A percentile compares a stretch with the other conserved stretches of the same genome.
Evolutionary conservation across 2,888 invertebrate species (phyloP).

Genomic region (Sthenelais limicola): DNA sequence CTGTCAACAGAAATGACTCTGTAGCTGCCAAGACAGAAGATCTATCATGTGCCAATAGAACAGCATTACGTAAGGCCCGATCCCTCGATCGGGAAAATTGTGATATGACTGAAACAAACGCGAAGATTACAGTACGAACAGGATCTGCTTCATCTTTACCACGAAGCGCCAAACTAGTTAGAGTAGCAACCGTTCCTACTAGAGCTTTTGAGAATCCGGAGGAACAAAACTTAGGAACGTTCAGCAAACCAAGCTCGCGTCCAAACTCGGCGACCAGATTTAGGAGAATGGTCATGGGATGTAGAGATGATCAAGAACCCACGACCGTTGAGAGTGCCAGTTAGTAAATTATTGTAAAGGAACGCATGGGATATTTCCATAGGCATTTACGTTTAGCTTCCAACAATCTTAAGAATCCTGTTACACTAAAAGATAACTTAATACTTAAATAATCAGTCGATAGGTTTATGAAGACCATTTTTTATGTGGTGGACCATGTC

Average conservation of each 20-base stretch:
- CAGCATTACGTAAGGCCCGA: neutral
- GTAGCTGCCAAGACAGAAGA: neutral
- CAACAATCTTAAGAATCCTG: too few relatives aligned
- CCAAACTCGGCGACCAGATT: conserved; percentile 60
- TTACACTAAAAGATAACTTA: too few relatives aligned
- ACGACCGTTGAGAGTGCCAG: neutral
- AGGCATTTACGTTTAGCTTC: too few relatives aligned
- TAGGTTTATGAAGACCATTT: too few relatives aligned
- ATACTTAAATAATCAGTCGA: too few relatives aligned
- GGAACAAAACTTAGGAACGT: too few relatives aligned
- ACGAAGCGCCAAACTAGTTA: conserved; percentile 19
- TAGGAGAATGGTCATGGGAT: conserved; percentile 58
- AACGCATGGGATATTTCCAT: too few relatives aligned
- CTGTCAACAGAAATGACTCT: neutral
- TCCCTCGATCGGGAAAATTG: conserved; percentile 11
- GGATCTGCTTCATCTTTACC: conserved; percentile 11
- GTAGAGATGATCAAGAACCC: conserved; percentile 43
- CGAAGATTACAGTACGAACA: conserved; percentile 26
- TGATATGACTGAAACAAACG: too few relatives aligned
- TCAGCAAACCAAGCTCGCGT: conserved; percentile 41
- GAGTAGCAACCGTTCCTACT: conserved; percentile 22
- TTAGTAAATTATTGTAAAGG: neutral
- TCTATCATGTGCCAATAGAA: too few relatives aligned
- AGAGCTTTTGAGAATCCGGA: neutral
- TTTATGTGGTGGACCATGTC: too few relatives aligned